Conservation (phyloP, 1,140 invertebrate genomes). For the Caerostris extrusa region DNA sequence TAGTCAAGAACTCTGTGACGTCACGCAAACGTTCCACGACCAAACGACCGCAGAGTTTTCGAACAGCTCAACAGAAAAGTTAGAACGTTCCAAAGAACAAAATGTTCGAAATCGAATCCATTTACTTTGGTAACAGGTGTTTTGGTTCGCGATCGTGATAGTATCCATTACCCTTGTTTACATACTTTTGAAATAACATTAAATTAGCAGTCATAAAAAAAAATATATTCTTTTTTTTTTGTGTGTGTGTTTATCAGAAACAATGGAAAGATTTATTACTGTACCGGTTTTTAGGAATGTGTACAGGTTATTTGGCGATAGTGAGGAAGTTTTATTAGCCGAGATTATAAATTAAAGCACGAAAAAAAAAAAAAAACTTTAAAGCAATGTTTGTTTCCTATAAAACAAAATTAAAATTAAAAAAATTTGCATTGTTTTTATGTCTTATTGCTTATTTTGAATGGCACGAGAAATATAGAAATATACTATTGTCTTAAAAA, state of each 20-base stretch:
- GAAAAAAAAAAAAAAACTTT: no score
- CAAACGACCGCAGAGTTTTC: slow-evolving; percentile 22
- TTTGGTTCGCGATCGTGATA: slow-evolving; percentile 17
- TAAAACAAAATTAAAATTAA: no score
- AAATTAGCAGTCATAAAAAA: neutral
- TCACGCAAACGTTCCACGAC: slow-evolving; percentile 48
- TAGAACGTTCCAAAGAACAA: neutral
- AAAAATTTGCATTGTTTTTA: no score
- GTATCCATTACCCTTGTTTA: slow-evolving; percentile 39
- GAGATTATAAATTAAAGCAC: no score
- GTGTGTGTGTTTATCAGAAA: neutral
- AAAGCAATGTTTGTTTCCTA: no score
- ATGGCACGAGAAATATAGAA: no score
- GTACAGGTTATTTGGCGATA: neutral
- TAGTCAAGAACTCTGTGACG: slow-evolving; percentile 56
- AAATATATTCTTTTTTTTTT: neutral
- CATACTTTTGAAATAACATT: slow-evolving; percentile 31
- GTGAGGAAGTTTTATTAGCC: no score
- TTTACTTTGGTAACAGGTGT: slow-evolving; percentile 8
- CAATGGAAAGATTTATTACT: neutral
- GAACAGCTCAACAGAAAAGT: neutral
- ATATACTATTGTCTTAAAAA: no score
- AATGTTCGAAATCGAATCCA: neutral
- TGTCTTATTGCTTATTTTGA: no score
- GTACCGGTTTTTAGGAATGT: neutral